Evolutionary conservation across 2,888 invertebrate genomes (phyloP).

Genomic region (Hemistola chrysoprasaria): DNA sequence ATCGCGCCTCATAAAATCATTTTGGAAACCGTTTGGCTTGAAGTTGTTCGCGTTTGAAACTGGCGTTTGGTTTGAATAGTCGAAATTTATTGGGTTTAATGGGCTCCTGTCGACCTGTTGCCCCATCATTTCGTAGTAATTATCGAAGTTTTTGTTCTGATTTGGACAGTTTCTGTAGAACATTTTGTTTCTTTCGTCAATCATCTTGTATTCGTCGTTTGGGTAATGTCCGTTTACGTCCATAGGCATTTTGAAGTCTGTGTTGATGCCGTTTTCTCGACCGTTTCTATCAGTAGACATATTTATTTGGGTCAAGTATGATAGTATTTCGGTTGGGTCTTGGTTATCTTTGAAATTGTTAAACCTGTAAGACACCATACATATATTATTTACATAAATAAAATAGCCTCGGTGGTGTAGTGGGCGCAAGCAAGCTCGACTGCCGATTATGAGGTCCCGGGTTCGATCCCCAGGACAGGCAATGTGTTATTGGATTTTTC

Average conservation of each 20-base stretch:
- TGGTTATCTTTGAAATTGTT: constrained; percentile 65
- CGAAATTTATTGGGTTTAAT: constrained; percentile 55
- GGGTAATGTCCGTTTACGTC: constrained; percentile 63
- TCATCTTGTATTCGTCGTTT: constrained; percentile 61
- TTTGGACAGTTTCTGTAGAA: constrained; percentile 58
- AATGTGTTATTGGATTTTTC: too few relatives aligned
- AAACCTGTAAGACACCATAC: too few relatives aligned
- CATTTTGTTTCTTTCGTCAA: constrained; percentile 53
- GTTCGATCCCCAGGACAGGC: too few relatives aligned
- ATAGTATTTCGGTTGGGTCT: constrained; percentile 57
- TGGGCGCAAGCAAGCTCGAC: too few relatives aligned
- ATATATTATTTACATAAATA: too few relatives aligned
- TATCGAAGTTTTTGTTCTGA: constrained; percentile 52
- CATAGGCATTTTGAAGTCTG: constrained; percentile 62
- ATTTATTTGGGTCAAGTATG: constrained; percentile 64
- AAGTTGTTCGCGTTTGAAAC: constrained; percentile 50
- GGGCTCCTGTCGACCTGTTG: constrained; percentile 56
- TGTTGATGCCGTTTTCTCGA: constrained; percentile 51
- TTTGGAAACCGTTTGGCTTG: constrained; percentile 68
- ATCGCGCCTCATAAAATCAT: constrained; percentile 62
- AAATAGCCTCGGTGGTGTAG: too few relatives aligned
- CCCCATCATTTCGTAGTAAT: constrained; percentile 60
- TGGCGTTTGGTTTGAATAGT: constrained; percentile 56
- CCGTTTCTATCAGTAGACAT: constrained; percentile 53
- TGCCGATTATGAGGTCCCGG: too few relatives aligned